Conservation (phyloP, 2,797 vertebrate genomes). For the Anabas testudineus region DNA sequence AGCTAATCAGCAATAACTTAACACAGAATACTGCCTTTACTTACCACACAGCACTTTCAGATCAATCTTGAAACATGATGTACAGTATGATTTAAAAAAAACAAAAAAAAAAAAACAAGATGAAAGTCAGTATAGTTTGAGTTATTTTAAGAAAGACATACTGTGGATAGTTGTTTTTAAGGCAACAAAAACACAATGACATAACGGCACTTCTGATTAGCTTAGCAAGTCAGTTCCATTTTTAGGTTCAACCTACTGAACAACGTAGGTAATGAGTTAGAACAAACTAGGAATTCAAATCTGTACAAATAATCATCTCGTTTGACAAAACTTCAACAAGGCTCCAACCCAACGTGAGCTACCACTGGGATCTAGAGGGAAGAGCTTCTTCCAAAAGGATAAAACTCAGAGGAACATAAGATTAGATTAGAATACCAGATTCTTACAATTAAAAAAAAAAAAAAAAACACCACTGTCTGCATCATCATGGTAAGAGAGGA, state of each 20-base stretch:
- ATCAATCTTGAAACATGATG: neutral
- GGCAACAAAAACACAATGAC: conserved; percentile 4
- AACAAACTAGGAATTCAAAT: neutral
- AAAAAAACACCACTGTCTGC: neutral
- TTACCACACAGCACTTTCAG: neutral
- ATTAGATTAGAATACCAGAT: neutral
- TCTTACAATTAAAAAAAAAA: neutral
- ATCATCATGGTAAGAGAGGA: neutral
- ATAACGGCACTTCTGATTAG: neutral
- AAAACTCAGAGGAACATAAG: conserved; percentile 11
- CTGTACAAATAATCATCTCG: neutral
- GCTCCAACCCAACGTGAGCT: neutral
- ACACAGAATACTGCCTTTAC: neutral
- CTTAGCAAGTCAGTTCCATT: neutral
- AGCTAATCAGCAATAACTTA: neutral
- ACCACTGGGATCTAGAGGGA: conserved; percentile 17
- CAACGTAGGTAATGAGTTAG: neutral
- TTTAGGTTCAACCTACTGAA: neutral
- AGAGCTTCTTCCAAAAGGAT: conserved; percentile 12
- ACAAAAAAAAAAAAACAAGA: neutral
- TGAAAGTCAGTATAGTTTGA: neutral
- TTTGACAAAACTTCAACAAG: conserved; percentile 4
- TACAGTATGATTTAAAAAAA: neutral
- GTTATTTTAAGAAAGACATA: neutral
- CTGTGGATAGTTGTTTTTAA: conserved; percentile 31